Evolutionary conservation across 2,113 vertebrate genomes (phyloP), one percentile per base, ranked within the genome.

Genomic region (Malurus melanocephalus): DNA sequence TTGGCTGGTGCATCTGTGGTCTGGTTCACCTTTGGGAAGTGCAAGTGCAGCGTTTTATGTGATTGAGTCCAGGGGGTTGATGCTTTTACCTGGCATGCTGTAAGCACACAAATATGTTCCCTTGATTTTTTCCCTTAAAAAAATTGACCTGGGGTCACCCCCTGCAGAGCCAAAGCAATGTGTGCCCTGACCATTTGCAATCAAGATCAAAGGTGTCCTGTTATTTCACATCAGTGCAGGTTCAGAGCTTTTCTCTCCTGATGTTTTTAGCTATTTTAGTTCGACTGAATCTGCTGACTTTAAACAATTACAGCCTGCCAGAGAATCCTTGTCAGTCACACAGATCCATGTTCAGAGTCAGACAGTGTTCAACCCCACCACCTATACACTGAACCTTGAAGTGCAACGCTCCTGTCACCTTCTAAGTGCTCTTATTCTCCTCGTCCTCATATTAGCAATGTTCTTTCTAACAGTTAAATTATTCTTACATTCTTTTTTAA

Each of bases 381-480:
- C 61, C 69, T 11, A 0, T 28, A 42, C 62, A 12, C 16, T 84
- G 67, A 90, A 89, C 56, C 79, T 62, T 74, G 35, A 80, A 71
- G 56, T 51, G 38, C 43, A 75, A 80, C 62, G 32, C 60, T 93
- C 57, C 35, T 81, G 76, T 68, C 69, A 43, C 76, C 77, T 80
- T 92, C 61, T 52, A 94, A 93, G 93, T 94, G 93, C 83, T 94
- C 80, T 91, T 91, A 93, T 43, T 92, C 69, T 91, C 42, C 38
- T 56, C 1, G 1, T 82, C 67, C 68, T 81, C 33, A 6, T 51
- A 33, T 68, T 26, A 74, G 35, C 20, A 28, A 56, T 83, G 49
- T n/a, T 49, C 78, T 79, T 91, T 74, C 13, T 51, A 46, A 81
- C 38, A 4, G 9, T 84, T 75, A 40, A 57, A 76, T 85, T 55